A percentile compares a stretch with the other conserved stretches of the same genome.
These are phyloP conservation scores for Acronicta psi DNA, from an alignment of 2,888 invertebrate species.

Conservation along the genomic window DNA sequence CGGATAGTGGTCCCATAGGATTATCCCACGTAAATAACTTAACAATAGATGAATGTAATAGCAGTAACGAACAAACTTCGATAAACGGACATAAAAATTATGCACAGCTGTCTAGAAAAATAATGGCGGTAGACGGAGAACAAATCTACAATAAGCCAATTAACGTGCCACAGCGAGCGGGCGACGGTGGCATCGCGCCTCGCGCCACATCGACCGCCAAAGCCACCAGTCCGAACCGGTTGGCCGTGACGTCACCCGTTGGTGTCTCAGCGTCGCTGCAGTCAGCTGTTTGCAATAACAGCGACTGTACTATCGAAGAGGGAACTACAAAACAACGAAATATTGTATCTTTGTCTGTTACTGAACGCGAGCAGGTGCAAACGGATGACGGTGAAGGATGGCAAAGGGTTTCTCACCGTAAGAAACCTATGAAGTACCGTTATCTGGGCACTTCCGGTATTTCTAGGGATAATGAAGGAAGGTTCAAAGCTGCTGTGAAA, in stretches of 20 bases:
- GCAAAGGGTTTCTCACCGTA: background rate
- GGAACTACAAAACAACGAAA: background rate
- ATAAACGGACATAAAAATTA: background rate
- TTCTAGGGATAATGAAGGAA: slow-evolving; percentile 1
- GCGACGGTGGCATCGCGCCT: slow-evolving; percentile 2
- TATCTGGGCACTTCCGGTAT: slow-evolving; percentile 2
- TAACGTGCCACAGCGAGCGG: slow-evolving; percentile 7
- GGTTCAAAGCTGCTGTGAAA: slow-evolving; percentile 2
- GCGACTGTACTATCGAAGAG: background rate
- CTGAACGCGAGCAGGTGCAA: background rate
- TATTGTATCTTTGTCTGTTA: background rate
- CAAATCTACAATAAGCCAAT: slow-evolving; percentile 1
- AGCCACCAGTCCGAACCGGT: background rate
- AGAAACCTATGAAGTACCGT: slow-evolving; percentile 5
- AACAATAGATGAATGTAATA: slow-evolving; percentile 4
- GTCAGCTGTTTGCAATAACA: background rate
- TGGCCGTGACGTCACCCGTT: slow-evolving; percentile 5
- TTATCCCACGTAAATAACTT: slow-evolving; percentile 8
- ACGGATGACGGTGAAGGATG: slow-evolving; percentile 1
- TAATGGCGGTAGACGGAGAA: slow-evolving; percentile 11
- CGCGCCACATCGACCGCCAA: background rate
- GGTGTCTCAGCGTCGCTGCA: background rate
- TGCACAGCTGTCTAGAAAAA: slow-evolving; percentile 5
- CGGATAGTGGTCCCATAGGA: slow-evolving; percentile 5
- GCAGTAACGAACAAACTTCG: slow-evolving; percentile 4